Evolutionary conservation across 2,888 invertebrate species (phyloP).

Genomic region (Oscheius onirici): DNA sequence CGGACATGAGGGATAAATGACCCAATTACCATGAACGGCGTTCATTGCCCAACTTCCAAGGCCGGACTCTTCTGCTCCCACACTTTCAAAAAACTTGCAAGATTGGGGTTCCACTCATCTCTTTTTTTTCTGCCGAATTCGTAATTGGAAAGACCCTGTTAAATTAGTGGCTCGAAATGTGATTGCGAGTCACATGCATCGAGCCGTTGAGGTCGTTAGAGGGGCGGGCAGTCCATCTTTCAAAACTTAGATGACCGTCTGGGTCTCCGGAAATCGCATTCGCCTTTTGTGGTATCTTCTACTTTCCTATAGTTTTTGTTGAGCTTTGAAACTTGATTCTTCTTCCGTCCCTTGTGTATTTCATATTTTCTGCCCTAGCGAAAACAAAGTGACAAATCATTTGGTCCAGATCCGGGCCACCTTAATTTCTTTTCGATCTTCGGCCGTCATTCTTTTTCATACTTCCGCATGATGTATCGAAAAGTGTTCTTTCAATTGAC

Average conservation of each 20-base stretch:
- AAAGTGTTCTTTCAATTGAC: background rate
- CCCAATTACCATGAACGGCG: background rate
- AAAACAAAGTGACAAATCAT: constrained; percentile 9
- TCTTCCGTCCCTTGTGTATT: too few species aligned
- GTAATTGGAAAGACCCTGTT: constrained; percentile 15
- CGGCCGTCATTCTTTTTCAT: background rate
- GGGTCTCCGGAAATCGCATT: background rate
- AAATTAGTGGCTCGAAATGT: constrained; percentile 29
- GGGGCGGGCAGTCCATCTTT: constrained; percentile 27
- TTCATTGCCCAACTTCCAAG: too few species aligned
- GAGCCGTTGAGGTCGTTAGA: constrained; percentile 27
- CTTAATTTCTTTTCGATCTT: background rate
- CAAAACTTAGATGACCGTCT: constrained; percentile 15
- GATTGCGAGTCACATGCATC: constrained; percentile 30
- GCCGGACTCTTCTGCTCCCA: too few species aligned
- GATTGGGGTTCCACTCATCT: too few species aligned
- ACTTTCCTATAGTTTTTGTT: too few species aligned
- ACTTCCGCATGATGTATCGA: background rate
- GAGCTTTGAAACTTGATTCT: too few species aligned
- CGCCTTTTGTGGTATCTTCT: background rate
- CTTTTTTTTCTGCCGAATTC: constrained; percentile 5
- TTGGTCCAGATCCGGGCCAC: background rate
- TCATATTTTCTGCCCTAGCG: background rate
- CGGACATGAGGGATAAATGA: background rate
- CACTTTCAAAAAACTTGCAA: too few species aligned